Percentiles rank a stretch among this genome's conserved stretches.
Evolutionary conservation across 2,797 vertebrate genomes (phyloP).

Genomic region (Xenops minutus): DNA sequence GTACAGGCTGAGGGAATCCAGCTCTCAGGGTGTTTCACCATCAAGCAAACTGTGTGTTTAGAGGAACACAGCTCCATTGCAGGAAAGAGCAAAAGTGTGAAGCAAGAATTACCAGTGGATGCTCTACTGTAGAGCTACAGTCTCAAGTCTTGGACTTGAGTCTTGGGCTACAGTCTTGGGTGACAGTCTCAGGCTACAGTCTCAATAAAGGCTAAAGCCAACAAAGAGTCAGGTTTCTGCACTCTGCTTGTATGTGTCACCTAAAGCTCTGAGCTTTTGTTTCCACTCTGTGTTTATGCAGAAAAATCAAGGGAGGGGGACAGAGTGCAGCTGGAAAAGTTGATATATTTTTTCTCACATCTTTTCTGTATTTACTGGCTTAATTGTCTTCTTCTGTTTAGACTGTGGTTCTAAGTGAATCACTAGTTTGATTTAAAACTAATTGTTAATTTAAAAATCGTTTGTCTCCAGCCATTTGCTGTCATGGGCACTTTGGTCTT

Average conservation of each 20-base stretch:
- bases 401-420: background rate
- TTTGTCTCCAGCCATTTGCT: background rate
- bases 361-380: background rate
- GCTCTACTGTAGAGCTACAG: fast-evolving
- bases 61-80: background rate
- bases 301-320: background rate
- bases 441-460: background rate
- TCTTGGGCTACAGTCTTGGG: too few relatives aligned
- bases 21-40: background rate
- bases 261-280: background rate
- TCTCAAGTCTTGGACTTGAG: too few relatives aligned
- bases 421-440: background rate
- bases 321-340: background rate
- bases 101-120: background rate
- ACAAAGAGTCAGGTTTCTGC: background rate
- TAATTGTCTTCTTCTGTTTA: background rate
- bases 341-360: background rate
- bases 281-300: background rate
- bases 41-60: background rate
- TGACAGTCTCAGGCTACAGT: too few relatives aligned
- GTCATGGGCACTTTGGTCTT: background rate
- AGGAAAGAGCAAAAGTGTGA: background rate
- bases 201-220: background rate
- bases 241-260: background rate
- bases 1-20: background rate